Evolutionary conservation across 2,113 vertebrate species (phyloP).

Genomic region (Dipodomys spectabilis): DNA sequence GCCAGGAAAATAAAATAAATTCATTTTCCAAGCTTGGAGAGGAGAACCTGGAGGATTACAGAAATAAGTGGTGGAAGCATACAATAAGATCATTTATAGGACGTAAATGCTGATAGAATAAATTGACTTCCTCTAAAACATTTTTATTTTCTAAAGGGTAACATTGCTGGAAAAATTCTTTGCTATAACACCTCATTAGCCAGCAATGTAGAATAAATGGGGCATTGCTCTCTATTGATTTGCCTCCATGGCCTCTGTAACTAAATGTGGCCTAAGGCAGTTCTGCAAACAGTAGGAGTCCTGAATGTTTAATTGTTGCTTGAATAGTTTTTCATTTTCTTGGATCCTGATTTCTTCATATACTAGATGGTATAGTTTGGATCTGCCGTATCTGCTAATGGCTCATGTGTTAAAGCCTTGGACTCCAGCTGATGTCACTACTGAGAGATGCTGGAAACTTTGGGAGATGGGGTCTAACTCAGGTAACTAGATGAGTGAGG

Average conservation of each 20-base stretch:
- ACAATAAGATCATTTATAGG: background rate
- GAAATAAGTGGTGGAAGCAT: background rate
- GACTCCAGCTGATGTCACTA: background rate
- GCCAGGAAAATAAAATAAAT: background rate
- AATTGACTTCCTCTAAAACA: background rate
- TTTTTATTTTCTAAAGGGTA: background rate
- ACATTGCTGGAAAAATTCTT: slow-evolving; percentile 44
- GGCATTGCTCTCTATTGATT: slow-evolving; percentile 41
- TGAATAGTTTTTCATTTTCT: slow-evolving; percentile 49
- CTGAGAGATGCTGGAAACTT: background rate
- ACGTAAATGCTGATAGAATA: background rate
- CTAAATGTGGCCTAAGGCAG: slow-evolving; percentile 55
- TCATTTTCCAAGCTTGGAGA: slow-evolving; percentile 10
- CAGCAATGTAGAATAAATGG: slow-evolving; percentile 56
- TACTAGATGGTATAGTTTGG: background rate
- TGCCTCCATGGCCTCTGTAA: slow-evolving; percentile 9
- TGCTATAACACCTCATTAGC: slow-evolving; percentile 59
- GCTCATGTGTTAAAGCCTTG: background rate
- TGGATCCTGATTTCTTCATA: slow-evolving; percentile 4
- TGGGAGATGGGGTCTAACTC: background rate
- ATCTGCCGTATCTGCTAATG: background rate
- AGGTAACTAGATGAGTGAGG: background rate
- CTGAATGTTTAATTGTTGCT: slow-evolving; percentile 63
- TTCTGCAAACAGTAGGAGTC: slow-evolving; percentile 33
- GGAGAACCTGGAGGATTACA: background rate